Percentiles rank a stretch among this genome's conserved stretches.
These are phyloP conservation scores for Thomomys bottae DNA, from an alignment of 2,113 vertebrate genomes.

Conservation along the genomic window DNA sequence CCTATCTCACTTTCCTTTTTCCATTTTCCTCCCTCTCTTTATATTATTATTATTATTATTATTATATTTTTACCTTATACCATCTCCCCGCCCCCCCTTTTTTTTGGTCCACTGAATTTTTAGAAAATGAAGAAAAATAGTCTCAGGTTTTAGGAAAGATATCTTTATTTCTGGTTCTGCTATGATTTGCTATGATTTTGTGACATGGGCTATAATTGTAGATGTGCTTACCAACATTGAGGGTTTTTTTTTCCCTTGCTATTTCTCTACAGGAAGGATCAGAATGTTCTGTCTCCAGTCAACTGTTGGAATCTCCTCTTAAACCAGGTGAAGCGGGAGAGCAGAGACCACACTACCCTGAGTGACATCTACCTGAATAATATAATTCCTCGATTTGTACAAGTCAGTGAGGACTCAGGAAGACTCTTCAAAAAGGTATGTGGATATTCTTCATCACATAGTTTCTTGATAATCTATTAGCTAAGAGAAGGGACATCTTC, in stretches of 20 bases:
- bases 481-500: conserved; percentile 20
- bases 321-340: conserved; percentile 97
- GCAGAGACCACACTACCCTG: conserved; percentile 96
- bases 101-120: conserved; percentile 12
- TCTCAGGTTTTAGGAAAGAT: neutral
- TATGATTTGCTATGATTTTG: conserved; percentile 2
- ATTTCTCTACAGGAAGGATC: conserved; percentile 91
- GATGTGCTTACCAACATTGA: neutral
- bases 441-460: neutral
- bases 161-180: rapidly evolving
- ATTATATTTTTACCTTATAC: neutral
- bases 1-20: neutral
- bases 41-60: neutral
- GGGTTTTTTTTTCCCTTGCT: conserved; percentile 21
- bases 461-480: neutral
- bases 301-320: conserved; percentile 99
- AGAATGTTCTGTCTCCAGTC: conserved; percentile 95
- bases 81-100: neutral
- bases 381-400: conserved; percentile 97
- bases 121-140: neutral
- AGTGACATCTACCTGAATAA: conserved; percentile 99
- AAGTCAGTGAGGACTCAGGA: conserved; percentile 98
- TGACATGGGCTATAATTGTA: neutral
- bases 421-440: conserved; percentile 98
- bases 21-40: neutral